Conservation (phyloP, 2,888 invertebrate genomes). For the Zaprionus bogoriensis region DNA sequence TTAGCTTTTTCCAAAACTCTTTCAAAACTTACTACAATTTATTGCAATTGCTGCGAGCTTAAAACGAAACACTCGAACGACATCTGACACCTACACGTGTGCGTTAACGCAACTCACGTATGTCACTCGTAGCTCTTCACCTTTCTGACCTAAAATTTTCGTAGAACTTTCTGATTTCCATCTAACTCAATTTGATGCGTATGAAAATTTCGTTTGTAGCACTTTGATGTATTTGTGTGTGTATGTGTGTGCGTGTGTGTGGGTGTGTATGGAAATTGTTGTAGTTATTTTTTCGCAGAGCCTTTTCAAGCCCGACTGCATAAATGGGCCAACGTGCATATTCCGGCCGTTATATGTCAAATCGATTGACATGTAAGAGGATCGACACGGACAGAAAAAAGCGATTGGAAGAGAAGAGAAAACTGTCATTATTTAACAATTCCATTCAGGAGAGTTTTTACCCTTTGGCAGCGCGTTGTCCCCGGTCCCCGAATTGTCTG, state of each 20-base stretch:
- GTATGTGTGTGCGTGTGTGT: too few species aligned
- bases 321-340: conserved; percentile 19
- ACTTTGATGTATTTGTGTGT: background rate
- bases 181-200: background rate
- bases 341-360: conserved; percentile 17
- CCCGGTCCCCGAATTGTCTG: conserved; percentile 46
- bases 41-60: too few species aligned
- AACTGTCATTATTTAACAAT: conserved; percentile 21
- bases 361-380: conserved; percentile 29
- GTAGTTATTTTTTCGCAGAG: background rate
- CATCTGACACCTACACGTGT: too few species aligned
- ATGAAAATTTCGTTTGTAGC: background rate
- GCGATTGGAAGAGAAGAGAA: background rate
- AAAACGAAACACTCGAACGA: too few species aligned
- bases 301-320: conserved; percentile 8
- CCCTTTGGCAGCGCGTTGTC: conserved; percentile 1
- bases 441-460: conserved; percentile 20
- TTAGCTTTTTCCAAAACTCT: too few species aligned
- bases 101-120: background rate
- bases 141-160: background rate
- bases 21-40: too few species aligned
- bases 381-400: background rate
- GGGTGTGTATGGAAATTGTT: background rate
- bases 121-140: background rate
- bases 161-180: background rate